phyloP scores from a whole-genome alignment of 2,888 invertebrate genomes.

The Drosophila putrida region DNA sequence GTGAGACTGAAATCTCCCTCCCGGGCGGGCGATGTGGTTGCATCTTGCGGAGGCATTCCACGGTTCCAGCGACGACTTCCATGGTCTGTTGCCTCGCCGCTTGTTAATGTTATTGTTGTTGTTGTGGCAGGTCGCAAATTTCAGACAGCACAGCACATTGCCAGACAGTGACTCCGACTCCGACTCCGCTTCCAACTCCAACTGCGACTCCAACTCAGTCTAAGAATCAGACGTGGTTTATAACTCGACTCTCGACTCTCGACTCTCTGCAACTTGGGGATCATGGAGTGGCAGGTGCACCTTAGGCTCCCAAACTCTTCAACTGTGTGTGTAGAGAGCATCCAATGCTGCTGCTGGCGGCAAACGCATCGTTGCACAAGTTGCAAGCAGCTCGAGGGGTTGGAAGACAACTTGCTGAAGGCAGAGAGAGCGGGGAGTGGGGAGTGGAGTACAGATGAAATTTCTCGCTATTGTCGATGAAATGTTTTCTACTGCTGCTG shows the following conservation, averaged over 20 bases:
- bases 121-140: slow-evolving; percentile 69
- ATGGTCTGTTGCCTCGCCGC: slow-evolving; percentile 65
- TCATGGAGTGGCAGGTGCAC: slow-evolving; percentile 37
- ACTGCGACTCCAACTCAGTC: slow-evolving; percentile 10
- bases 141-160: slow-evolving; percentile 66
- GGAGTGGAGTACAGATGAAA: slow-evolving; percentile 11
- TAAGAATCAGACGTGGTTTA: slow-evolving; percentile 35
- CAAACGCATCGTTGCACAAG: slow-evolving; percentile 68
- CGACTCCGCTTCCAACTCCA: slow-evolving; percentile 1
- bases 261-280: slow-evolving; percentile 2
- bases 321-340: slow-evolving; percentile 15
- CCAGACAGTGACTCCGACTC: slow-evolving; percentile 62
- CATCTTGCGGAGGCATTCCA: slow-evolving; percentile 65
- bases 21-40: slow-evolving; percentile 38
- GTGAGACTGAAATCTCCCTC: slow-evolving; percentile 22
- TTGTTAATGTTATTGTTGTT: slow-evolving; percentile 30
- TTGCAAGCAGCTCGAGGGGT: slow-evolving; percentile 16
- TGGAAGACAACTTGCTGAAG: not conserved
- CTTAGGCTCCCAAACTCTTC: slow-evolving; percentile 27
- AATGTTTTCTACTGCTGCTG: slow-evolving; percentile 28
- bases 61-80: slow-evolving; percentile 58
- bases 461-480: slow-evolving; percentile 29
- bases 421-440: not conserved
- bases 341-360: slow-evolving; percentile 47
- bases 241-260: not conserved